phyloP scores from a whole-genome alignment of 1,140 invertebrate genomes.

The Pentalonia nigronervosa region DNA sequence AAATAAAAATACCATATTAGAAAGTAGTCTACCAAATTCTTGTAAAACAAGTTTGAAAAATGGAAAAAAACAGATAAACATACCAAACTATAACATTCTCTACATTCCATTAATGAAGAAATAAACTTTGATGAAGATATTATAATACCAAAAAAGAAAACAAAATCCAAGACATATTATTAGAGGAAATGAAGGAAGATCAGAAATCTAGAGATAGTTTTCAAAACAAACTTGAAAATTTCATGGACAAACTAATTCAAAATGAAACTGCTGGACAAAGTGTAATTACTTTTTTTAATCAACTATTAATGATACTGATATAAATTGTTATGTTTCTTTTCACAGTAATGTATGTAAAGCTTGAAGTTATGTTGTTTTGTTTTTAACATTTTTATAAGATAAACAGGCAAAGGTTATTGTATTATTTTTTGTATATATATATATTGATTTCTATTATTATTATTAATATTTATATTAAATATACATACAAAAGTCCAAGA shows the following conservation, averaged over 20 bases:
- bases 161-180: not conserved
- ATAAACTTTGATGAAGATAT: not conserved
- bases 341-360: no score
- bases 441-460: no score
- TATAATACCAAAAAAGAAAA: not conserved
- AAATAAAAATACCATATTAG: not conserved
- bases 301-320: not conserved
- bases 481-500: no score
- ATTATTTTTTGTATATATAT: no score
- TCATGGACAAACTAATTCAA: not conserved
- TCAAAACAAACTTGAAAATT: not conserved
- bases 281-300: not conserved
- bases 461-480: no score
- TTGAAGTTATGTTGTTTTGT: no score
- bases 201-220: not conserved
- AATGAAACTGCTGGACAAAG: not conserved
- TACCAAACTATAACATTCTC: no score
- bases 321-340: not conserved
- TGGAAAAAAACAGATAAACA: no score
- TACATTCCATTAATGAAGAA: not conserved
- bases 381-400: no score
- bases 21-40: not conserved
- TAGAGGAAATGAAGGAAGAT: not conserved
- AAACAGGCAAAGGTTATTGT: no score
- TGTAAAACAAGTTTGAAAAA: no score